phyloP scores from a whole-genome alignment of 1,140 invertebrate genomes.

The Bathynomus jamesi region DNA sequence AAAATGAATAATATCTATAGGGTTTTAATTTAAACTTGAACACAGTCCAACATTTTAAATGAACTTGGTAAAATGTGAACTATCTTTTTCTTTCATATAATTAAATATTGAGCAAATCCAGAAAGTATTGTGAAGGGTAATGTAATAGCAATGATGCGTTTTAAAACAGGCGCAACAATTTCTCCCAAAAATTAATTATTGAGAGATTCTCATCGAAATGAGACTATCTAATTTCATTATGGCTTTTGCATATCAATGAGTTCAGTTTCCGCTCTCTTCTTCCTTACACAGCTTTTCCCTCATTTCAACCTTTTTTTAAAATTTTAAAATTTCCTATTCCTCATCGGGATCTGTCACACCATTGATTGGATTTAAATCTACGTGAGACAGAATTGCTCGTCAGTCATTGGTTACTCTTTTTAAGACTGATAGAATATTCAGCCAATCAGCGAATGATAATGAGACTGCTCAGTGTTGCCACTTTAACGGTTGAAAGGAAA shows the following conservation, averaged over 20 bases:
- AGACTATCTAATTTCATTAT: neutral
- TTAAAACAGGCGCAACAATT: neutral
- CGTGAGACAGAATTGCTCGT: neutral
- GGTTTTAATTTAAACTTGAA: too few relatives aligned
- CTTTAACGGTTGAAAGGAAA: neutral
- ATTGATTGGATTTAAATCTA: slow-evolving; percentile 1
- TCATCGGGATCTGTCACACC: neutral
- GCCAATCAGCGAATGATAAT: neutral
- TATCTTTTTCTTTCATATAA: too few relatives aligned
- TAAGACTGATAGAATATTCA: neutral
- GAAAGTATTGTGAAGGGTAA: too few relatives aligned
- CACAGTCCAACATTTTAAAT: too few relatives aligned
- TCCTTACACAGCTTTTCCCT: neutral
- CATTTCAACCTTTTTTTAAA: neutral
- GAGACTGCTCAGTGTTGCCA: neutral
- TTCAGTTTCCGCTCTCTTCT: neutral
- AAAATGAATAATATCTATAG: too few relatives aligned
- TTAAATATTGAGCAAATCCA: too few relatives aligned
- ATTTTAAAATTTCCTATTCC: neutral
- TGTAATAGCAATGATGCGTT: too few relatives aligned
- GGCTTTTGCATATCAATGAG: neutral
- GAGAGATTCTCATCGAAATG: neutral
- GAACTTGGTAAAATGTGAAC: too few relatives aligned
- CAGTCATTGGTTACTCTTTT: neutral
- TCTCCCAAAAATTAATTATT: neutral